A percentile compares a stretch with the other conserved stretches of the same genome.
Conservation (phyloP, 2,113 vertebrate species). For the Dasypus novemcinctus region DNA sequence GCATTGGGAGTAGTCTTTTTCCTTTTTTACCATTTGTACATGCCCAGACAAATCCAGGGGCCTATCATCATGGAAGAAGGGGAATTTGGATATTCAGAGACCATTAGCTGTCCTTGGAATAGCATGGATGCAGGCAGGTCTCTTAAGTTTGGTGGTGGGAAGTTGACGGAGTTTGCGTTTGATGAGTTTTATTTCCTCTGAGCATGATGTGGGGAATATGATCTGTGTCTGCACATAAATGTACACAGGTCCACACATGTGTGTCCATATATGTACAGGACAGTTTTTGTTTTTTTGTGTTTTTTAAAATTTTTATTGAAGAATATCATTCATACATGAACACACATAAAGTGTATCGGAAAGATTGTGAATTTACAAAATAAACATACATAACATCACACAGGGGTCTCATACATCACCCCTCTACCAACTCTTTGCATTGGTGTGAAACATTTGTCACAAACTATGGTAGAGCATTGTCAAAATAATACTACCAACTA, state of each 20-base stretch:
- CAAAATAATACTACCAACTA: too few relatives aligned
- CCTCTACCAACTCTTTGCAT: too few relatives aligned
- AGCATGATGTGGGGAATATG: background rate
- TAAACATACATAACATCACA: too few relatives aligned
- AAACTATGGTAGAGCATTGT: too few relatives aligned
- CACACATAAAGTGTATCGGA: too few relatives aligned
- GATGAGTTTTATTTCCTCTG: background rate
- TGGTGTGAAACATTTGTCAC: too few relatives aligned
- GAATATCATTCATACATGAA: too few relatives aligned
- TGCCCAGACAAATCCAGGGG: background rate
- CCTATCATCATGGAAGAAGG: background rate
- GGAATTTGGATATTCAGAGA: background rate
- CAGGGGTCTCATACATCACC: too few relatives aligned
- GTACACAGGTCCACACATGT: background rate
- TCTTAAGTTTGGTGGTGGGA: background rate
- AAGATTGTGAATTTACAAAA: too few relatives aligned
- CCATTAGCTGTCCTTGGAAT: fast-evolving
- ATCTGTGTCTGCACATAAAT: background rate
- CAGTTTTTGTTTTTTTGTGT: background rate
- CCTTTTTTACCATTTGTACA: background rate
- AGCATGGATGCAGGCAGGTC: background rate
- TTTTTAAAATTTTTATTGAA: too few relatives aligned
- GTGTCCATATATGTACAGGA: too few relatives aligned
- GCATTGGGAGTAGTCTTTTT: background rate
- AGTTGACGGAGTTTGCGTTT: background rate